A percentile compares a stretch with the other conserved stretches of the same genome.
phyloP scores from a whole-genome alignment of 2,888 invertebrate species.

The Drosophila algonquin region DNA sequence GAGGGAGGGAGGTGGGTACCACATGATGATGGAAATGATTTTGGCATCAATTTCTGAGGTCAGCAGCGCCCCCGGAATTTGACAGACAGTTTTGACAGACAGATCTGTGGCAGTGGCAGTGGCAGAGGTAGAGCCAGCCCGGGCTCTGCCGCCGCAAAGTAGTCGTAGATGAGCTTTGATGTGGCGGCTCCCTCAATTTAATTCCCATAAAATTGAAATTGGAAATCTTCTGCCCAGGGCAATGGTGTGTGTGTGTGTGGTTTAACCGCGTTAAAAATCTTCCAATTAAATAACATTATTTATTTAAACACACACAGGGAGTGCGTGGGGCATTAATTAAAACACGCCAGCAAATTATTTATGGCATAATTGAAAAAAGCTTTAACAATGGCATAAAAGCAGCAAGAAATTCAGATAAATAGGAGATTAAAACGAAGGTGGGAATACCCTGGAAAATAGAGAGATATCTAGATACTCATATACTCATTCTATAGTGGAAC shows the following conservation, averaged over 20 bases:
- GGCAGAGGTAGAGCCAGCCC: not conserved
- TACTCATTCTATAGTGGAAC: not conserved
- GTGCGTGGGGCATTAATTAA: conserved; percentile 60
- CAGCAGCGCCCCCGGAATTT: conserved; percentile 9
- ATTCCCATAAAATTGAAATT: conserved; percentile 22
- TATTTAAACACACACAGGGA: conserved; percentile 35
- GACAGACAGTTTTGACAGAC: conserved; percentile 66
- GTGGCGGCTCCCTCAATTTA: conserved; percentile 22
- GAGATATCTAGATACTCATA: too few relatives aligned
- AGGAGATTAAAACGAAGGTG: not conserved
- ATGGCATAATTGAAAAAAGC: conserved; percentile 51
- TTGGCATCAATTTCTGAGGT: conserved; percentile 36
- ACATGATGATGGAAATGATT: conserved; percentile 52
- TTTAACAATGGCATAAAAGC: conserved; percentile 39
- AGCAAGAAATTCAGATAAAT: not conserved
- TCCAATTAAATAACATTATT: conserved; percentile 55
- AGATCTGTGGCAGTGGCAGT: conserved; percentile 3
- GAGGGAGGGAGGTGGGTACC: not conserved
- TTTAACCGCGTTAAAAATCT: conserved; percentile 5
- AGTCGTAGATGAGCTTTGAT: not conserved
- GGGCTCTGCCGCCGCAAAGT: not conserved
- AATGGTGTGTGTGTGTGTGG: not conserved
- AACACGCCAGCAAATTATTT: conserved; percentile 55
- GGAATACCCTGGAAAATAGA: conserved; percentile 8
- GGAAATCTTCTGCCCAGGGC: not conserved